Conservation (phyloP, 1,140 invertebrate species). For the Ctenoplectra terminalis region DNA sequence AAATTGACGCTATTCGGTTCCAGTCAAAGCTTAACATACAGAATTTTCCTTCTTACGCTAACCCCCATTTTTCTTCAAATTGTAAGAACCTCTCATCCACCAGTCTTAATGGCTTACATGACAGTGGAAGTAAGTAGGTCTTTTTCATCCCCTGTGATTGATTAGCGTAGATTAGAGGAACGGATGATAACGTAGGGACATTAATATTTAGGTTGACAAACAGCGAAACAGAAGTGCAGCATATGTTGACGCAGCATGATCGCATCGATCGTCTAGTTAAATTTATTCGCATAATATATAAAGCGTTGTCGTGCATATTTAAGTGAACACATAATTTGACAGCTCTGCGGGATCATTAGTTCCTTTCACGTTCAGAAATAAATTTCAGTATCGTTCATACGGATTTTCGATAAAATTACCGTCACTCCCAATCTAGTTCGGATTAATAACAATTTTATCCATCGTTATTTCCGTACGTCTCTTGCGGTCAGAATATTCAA, state of each 20-base stretch:
- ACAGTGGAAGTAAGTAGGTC: no score
- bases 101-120: no score
- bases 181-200: background rate
- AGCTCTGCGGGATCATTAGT: background rate
- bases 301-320: background rate
- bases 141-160: constrained; percentile 2
- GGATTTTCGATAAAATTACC: background rate
- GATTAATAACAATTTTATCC: background rate
- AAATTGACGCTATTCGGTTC: no score
- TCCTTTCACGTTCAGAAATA: background rate
- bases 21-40: no score
- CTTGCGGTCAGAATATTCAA: background rate
- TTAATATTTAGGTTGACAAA: constrained; percentile 3
- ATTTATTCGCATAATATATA: background rate
- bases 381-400: background rate
- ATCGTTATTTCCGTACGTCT: background rate
- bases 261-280: background rate
- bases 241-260: background rate
- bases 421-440: background rate
- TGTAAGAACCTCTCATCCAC: no score
- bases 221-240: background rate
- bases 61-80: no score
- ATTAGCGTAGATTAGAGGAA: background rate
- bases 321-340: background rate
- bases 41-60: background rate